Evolutionary conservation across 2,113 vertebrate species (phyloP), one percentile per base, ranked within the genome.

Genomic region (Sisor rabdophorus): DNA sequence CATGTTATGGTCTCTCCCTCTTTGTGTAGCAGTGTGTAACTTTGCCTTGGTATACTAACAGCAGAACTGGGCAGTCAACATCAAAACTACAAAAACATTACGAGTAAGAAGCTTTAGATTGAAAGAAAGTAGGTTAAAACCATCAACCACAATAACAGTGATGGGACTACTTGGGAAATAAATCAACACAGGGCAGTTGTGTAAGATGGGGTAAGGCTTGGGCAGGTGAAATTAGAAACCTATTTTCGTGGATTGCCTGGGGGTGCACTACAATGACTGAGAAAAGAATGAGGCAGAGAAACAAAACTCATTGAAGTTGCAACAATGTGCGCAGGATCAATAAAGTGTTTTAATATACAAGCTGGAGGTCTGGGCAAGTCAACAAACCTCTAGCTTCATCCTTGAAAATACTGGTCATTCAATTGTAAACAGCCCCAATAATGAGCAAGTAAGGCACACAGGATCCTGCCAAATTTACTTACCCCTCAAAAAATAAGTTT

Each of bases 401-500:
- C 85, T 84, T 77, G 77, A 77, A 90, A 84, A 81, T 85, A 81
- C 77, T 80, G 40, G 55, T 48, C 32, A 84, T 84, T 86, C 88
- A 90, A 91, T 89, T 90, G 86, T 90, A 89, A 88, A 90, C 79
- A 81, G 85, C 73, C 83, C 79, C 77, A 86, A 86, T 88, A 89
- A 86, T 63, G 36, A 68, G 73, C 73, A 76, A 79, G 72, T 65
- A 40, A 55, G 48, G 64, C 54, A 47, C 74, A 48, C 13, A 44
- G 65, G 56, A 59, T n/a, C 17, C 77, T 85, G 83, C 76, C 74
- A 71, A 80, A 73, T 85, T 61, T 70, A 67, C 60, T 79, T 79
- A 79, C 65, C 68, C 15, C 64, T 84, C 83, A 87, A 81, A 86
- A 89, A 87, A 81, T 86, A 89, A 87, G 65, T 83, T 82, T 82